Evolutionary conservation across 1,140 invertebrate species (phyloP), one percentile per base, ranked within the genome.

Genomic region (Papilio dardanus): DNA sequence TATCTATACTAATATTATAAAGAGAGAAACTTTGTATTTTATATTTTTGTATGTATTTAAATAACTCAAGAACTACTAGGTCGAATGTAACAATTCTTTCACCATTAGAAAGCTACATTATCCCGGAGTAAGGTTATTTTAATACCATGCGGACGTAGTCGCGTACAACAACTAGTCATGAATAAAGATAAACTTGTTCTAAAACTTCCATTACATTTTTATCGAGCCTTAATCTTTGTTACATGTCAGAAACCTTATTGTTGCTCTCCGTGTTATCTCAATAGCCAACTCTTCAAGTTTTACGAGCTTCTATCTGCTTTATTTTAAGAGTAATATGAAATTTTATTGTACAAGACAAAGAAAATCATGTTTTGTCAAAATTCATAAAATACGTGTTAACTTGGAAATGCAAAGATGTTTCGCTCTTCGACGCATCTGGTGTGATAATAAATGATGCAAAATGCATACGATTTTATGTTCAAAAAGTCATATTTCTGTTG

Each of bases 311-410:
- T 62, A 62, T 62, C 10, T 62, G 54, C 21, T 62, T 62, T 62
- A 62, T 62, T 58, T 62, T 62, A 24, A 21, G 54, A 62, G 54
- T 28, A 62, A 62, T 28, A 62, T 62, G 54, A 62, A 62, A 62
- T 62, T 30, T 50, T 50, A 50, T 50, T 28, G 24, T 62, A 28
- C 12, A 30, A 62, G 24, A 10, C 54, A 30, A 62, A 28, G 54
- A 10, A 62, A 62, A 24, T 4, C 14, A 62, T 62, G 24, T 62
- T 62, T 62, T 62, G 54, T 19, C 21, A 54, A 62, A 28, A 62
- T 30, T 30, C 24, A 28, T 62, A 62, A 14, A 62, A 4, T 28
- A 62, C 24, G 24, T 62, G 24, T 62, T 62, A 30, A 62, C 54
- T 62, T 62, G 21, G 30, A 28, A 62, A 62, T 62, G 54, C 24